These are phyloP conservation scores for Helicorthomorpha holstii DNA, from an alignment of 1,140 invertebrate genomes.

Conservation along the genomic window DNA sequence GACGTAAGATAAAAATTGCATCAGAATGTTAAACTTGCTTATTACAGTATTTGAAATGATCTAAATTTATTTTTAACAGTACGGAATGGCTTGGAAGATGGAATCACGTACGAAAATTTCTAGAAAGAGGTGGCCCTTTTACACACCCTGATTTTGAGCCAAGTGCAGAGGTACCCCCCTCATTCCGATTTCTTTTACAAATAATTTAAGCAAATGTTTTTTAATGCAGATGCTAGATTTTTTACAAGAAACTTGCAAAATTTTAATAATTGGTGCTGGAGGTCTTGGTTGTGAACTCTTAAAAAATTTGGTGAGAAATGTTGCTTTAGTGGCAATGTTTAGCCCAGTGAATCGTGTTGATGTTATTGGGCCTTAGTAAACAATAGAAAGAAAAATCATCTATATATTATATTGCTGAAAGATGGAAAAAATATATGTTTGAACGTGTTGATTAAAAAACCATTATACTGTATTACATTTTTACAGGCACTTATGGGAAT, in stretches of 20 bases:
- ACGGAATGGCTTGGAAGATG: constrained; percentile 35
- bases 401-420: too few species aligned
- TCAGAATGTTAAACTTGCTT: too few species aligned
- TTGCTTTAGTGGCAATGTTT: neutral
- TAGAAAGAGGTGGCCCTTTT: constrained; percentile 84
- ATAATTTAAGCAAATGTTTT: neutral
- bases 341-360: neutral
- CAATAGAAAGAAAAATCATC: too few species aligned
- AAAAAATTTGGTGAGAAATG: constrained; percentile 62
- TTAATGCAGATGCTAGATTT: constrained; percentile 49
- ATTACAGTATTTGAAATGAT: too few species aligned
- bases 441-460: neutral
- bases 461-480: constrained; percentile 3
- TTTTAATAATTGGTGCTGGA: constrained; percentile 83
- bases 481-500: constrained; percentile 75
- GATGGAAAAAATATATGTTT: too few species aligned
- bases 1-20: too few species aligned
- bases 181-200: constrained; percentile 1
- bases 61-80: too few species aligned
- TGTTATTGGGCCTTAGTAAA: neutral
- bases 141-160: constrained; percentile 80
- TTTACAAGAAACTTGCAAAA: constrained; percentile 61
- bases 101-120: constrained; percentile 64
- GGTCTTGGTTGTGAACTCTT: constrained; percentile 94
- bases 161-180: constrained; percentile 47